These are phyloP conservation scores for Meleagris gallopavo DNA, from an alignment of 2,113 vertebrate species.

Conservation along the genomic window DNA sequence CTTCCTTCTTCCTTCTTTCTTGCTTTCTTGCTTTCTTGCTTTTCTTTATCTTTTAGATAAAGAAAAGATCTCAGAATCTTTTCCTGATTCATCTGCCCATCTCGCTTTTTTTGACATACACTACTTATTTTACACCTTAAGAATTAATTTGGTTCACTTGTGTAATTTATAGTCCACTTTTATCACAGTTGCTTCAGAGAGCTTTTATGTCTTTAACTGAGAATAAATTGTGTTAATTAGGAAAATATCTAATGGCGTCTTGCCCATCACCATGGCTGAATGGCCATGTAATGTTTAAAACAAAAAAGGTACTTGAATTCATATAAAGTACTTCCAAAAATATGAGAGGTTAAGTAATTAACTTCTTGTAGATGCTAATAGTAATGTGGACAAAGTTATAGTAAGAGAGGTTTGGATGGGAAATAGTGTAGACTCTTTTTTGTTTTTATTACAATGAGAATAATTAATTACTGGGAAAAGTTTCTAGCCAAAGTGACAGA, in stretches of 20 bases:
- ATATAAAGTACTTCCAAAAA: background rate
- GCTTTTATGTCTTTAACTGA: conserved; percentile 19
- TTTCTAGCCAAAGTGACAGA: background rate
- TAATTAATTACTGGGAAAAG: conserved; percentile 10
- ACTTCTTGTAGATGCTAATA: background rate
- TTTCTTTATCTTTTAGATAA: background rate
- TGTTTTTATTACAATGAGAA: background rate
- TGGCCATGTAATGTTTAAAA: background rate
- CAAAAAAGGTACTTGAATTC: background rate
- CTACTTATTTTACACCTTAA: background rate
- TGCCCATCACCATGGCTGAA: conserved; percentile 38
- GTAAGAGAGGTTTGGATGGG: background rate
- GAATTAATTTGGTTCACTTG: conserved; percentile 27
- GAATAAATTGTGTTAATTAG: conserved; percentile 67
- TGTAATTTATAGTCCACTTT: conserved; percentile 46
- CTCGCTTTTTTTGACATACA: background rate
- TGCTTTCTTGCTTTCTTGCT: too few relatives aligned
- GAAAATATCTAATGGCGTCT: conserved; percentile 53
- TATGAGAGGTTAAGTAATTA: background rate
- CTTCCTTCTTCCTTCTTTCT: background rate
- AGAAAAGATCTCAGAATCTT: too few relatives aligned
- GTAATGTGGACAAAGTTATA: background rate
- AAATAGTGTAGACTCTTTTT: background rate
- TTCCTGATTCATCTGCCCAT: background rate
- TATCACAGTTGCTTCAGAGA: conserved; percentile 52